phyloP scores from a whole-genome alignment of 1,140 invertebrate species.

The Heliconius nattereri region DNA sequence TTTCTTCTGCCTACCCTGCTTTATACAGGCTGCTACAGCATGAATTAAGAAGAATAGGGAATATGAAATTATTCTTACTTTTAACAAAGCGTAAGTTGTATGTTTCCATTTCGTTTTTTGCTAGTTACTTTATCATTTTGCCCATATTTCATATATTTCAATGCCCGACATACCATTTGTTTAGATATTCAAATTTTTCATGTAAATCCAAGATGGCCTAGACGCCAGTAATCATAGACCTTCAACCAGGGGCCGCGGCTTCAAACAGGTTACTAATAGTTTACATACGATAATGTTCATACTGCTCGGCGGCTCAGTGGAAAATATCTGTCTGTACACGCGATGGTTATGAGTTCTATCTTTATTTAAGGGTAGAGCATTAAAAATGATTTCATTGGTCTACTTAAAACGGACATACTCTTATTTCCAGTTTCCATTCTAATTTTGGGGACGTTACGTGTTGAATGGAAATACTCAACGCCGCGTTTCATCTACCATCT shows the following conservation, averaged over 20 bases:
- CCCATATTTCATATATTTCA: not conserved
- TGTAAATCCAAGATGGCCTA: constrained; percentile 15
- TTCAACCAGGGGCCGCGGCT: constrained; percentile 5
- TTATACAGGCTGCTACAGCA: too few species aligned
- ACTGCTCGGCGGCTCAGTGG: not conserved
- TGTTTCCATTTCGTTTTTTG: not conserved
- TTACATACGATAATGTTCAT: not conserved
- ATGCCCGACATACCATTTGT: not conserved
- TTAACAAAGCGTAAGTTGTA: not conserved
- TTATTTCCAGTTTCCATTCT: too few species aligned
- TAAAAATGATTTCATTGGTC: too few species aligned
- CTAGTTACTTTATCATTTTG: not conserved
- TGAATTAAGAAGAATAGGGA: not conserved
- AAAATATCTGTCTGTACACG: not conserved
- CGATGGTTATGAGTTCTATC: not conserved
- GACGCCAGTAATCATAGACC: constrained; percentile 7
- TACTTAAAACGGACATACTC: too few species aligned
- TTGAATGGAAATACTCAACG: too few species aligned
- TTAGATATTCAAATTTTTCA: constrained; percentile 10
- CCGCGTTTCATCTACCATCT: too few species aligned
- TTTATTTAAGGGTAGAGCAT: too few species aligned
- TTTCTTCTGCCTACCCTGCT: too few species aligned
- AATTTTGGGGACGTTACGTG: too few species aligned
- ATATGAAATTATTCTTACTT: not conserved
- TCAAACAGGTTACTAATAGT: constrained; percentile 3